Evolutionary conservation across 2,797 vertebrate species (phyloP).

Genomic region (Nyctalus aviator): DNA sequence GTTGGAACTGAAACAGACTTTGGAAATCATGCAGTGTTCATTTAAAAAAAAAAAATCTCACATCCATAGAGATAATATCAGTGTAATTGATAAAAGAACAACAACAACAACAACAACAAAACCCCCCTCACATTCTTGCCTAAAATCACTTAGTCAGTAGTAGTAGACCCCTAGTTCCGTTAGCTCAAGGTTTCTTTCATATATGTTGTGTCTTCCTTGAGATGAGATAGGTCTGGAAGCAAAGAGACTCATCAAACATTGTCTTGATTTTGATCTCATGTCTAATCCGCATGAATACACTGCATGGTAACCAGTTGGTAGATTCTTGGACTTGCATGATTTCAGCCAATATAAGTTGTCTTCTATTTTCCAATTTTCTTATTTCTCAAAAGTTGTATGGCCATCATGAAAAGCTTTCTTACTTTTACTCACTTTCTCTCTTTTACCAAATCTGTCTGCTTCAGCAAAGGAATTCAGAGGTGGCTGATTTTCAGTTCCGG

Average conservation of each 20-base stretch:
- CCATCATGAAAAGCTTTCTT: neutral
- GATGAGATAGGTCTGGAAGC: neutral
- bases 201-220: neutral
- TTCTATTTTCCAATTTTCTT: neutral
- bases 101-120: too few species aligned
- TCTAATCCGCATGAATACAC: neutral
- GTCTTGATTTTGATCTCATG: neutral
- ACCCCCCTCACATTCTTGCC: neutral
- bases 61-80: neutral
- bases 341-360: neutral
- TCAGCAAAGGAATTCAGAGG: constrained; percentile 13
- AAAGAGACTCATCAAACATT: neutral
- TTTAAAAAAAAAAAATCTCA: neutral
- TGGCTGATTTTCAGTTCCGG: constrained; percentile 1
- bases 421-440: neutral
- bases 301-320: neutral
- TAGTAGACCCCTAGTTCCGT: neutral
- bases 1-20: neutral
- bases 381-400: constrained; percentile 20
- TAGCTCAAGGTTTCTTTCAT: neutral
- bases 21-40: neutral
- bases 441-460: constrained; percentile 12
- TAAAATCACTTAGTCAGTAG: neutral
- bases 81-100: neutral
- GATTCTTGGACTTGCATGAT: neutral